Percentiles rank a stretch among this genome's conserved stretches.
Conservation (phyloP, 2,888 invertebrate species). For the Spodoptera littoralis region DNA sequence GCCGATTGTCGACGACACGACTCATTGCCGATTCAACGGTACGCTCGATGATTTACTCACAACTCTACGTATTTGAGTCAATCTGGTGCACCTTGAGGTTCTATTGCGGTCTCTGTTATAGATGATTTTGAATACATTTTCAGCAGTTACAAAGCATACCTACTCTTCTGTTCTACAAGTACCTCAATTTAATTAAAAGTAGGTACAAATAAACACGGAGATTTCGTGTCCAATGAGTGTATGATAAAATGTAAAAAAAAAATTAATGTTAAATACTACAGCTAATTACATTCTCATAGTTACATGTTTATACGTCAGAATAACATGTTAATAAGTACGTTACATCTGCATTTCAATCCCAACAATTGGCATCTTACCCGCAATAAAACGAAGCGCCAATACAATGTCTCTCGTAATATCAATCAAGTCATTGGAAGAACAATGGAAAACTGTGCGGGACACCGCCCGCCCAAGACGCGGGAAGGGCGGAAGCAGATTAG, state of each 20-base stretch:
- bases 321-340: too few relatives aligned
- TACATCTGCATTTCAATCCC: slow-evolving; percentile 3
- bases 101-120: background rate
- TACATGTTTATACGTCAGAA: too few relatives aligned
- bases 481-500: slow-evolving; percentile 73
- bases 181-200: too few relatives aligned
- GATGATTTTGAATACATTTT: background rate
- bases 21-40: slow-evolving; percentile 77
- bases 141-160: too few relatives aligned
- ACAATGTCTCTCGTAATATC: slow-evolving; percentile 40
- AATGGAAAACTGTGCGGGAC: slow-evolving; percentile 49
- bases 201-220: too few relatives aligned
- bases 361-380: slow-evolving; percentile 6
- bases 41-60: slow-evolving; percentile 74
- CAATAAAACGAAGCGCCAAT: slow-evolving; percentile 39
- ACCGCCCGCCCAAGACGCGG: slow-evolving; percentile 66
- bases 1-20: slow-evolving; percentile 83
- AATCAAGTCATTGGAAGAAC: slow-evolving; percentile 42
- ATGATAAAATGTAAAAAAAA: too few relatives aligned
- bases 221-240: too few relatives aligned
- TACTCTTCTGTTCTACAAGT: too few relatives aligned
- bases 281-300: too few relatives aligned
- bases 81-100: slow-evolving; percentile 51
- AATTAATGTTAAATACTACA: too few relatives aligned
- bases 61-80: slow-evolving; percentile 62